These are phyloP conservation scores for Amblyopsis rosae DNA, from an alignment of 2,113 vertebrate genomes.

Conservation along the genomic window DNA sequence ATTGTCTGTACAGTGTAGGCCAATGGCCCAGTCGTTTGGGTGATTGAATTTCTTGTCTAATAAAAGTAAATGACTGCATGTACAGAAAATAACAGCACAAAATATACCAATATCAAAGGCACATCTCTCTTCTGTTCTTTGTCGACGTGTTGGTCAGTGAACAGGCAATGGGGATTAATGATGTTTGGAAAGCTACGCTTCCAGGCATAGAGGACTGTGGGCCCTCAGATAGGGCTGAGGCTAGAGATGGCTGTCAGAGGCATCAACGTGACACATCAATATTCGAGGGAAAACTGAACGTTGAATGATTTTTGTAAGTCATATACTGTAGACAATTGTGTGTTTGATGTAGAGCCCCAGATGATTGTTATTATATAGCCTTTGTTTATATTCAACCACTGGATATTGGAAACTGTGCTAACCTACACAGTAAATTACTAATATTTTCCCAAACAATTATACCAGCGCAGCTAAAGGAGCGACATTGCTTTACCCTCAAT, in stretches of 20 bases:
- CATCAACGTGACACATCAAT: background rate
- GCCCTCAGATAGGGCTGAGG: background rate
- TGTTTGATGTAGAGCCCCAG: too few relatives aligned
- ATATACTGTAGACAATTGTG: too few relatives aligned
- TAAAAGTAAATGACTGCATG: background rate
- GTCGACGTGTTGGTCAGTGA: background rate
- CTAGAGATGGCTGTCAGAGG: background rate
- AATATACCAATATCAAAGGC: conserved; percentile 12
- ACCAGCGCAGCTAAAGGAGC: background rate
- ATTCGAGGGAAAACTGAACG: too few relatives aligned
- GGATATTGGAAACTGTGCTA: background rate
- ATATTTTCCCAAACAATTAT: background rate
- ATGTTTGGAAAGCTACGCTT: background rate
- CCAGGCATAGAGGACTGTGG: background rate
- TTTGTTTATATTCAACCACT: background rate
- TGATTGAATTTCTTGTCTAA: background rate
- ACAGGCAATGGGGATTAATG: background rate
- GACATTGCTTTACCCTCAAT: background rate
- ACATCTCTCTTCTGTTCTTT: conserved; percentile 3
- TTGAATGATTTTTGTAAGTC: too few relatives aligned
- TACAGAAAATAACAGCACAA: background rate
- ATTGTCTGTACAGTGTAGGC: too few relatives aligned
- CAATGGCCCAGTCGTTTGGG: too few relatives aligned
- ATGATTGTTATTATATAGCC: too few relatives aligned
- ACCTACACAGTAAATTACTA: too few relatives aligned